Base-by-base conservation (phyloP, 2,113 vertebrate genomes). In the Phyllopteryx taeniolatus region DNA sequence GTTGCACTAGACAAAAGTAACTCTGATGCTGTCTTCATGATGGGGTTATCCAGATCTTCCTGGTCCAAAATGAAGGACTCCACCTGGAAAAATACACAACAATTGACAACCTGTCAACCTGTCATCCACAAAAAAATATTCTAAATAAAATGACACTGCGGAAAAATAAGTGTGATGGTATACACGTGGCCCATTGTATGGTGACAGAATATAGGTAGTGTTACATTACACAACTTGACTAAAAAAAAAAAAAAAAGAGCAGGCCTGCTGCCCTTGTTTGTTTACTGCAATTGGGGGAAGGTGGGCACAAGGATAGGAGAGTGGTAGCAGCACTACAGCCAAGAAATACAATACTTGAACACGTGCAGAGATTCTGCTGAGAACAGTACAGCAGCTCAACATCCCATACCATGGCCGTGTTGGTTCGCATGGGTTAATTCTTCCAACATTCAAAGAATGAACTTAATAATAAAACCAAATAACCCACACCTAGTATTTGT, bases 51-150 rank as follows among this genome's bases (percentile, higher is more conserved):
- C 88, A 99, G 92, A 92, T 99, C 97, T 88, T 99, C 98, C 94
- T 98, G 98, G 92, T 99, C 98, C 94, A 99, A 91, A 91, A 99
- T 99, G 90, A 99, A 99, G 39, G 98, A 99, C 90, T 98, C 98
- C 74, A 99, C 96, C 98, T 98, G 49, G 8, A 31, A 69, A 53
- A 43, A 27, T 27, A 27, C 10, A 67, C 3, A 76, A n/a, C 8
- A 51, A 51, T 51, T 17, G 49, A 51, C 49, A 51, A 51, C 5
- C 12, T 20, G 35, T 39, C 49, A 51, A 51, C 5, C 12, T 20
- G 35, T 39, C 35, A 39, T 39, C 35, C 6, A 20, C 27, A 53
- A 10, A 7, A 7, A 68, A 39, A 17, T 31, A 1, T 44, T 6
- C 15, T 6, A 17, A 61, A 59, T 2, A 68, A 43, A 76, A 60